These are phyloP conservation scores for Chrysemys picta DNA, from an alignment of 2,113 vertebrate genomes.

Conservation along the genomic window DNA sequence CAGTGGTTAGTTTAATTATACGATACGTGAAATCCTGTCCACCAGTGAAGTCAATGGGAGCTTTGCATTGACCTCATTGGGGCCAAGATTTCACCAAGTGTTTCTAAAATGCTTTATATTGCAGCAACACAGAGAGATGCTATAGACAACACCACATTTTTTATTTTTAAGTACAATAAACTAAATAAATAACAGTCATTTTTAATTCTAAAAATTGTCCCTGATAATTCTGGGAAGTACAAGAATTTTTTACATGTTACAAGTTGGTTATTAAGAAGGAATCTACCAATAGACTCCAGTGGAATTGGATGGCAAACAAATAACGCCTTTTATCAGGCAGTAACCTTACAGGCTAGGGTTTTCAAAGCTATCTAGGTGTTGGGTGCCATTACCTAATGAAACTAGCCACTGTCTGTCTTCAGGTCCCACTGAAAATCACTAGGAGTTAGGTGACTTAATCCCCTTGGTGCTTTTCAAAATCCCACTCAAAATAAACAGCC, in stretches of 20 bases:
- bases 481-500: neutral
- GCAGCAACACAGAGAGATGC: neutral
- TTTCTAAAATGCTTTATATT: neutral
- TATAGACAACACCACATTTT: neutral
- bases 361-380: neutral
- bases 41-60: neutral
- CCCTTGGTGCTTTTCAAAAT: neutral
- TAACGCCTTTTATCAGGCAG: neutral
- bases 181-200: neutral
- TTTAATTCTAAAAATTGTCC: neutral
- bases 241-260: neutral
- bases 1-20: neutral
- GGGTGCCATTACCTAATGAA: neutral
- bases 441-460: neutral
- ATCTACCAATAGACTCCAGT: neutral
- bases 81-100: neutral
- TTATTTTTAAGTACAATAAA: neutral
- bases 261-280: neutral
- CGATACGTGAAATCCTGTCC: neutral
- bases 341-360: neutral
- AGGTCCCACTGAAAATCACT: neutral
- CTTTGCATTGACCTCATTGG: neutral
- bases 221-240: neutral
- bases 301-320: neutral
- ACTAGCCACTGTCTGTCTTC: neutral